These are phyloP conservation scores for Himalopsyche kuldschensis DNA, from an alignment of 2,888 invertebrate genomes.

Conservation along the genomic window DNA sequence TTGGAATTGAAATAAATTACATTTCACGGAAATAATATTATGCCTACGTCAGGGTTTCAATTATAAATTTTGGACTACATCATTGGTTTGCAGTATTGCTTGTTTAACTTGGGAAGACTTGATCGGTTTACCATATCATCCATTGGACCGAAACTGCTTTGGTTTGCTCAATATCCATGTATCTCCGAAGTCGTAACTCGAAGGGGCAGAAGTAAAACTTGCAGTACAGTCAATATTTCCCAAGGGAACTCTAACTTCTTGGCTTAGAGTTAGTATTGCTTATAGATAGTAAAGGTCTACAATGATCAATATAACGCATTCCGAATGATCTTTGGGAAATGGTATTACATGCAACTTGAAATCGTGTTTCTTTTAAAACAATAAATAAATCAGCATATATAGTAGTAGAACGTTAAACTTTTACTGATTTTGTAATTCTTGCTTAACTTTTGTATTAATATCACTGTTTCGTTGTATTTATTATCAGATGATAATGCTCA, in stretches of 20 bases:
- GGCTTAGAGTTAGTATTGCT: background rate
- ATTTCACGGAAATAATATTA: background rate
- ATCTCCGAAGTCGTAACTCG: background rate
- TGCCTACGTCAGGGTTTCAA: no score
- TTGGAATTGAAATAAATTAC: no score
- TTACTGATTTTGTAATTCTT: no score
- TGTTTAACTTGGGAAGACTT: background rate
- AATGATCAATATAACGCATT: background rate
- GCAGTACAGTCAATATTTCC: constrained; percentile 10
- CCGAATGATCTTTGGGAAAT: no score
- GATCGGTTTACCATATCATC: background rate
- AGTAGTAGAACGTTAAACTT: no score
- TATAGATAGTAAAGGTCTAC: background rate
- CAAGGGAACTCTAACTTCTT: constrained; percentile 18
- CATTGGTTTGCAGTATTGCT: background rate
- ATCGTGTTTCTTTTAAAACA: no score
- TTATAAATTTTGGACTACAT: background rate
- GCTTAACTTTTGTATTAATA: no score
- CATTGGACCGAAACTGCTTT: background rate
- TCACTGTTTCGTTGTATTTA: no score
- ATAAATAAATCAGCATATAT: no score
- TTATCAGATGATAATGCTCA: no score
- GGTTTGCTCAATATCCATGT: background rate
- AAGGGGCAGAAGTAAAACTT: background rate
- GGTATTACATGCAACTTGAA: no score